These are phyloP conservation scores for Nemapogon koenigi DNA, from an alignment of 2,888 invertebrate species.

Conservation along the genomic window DNA sequence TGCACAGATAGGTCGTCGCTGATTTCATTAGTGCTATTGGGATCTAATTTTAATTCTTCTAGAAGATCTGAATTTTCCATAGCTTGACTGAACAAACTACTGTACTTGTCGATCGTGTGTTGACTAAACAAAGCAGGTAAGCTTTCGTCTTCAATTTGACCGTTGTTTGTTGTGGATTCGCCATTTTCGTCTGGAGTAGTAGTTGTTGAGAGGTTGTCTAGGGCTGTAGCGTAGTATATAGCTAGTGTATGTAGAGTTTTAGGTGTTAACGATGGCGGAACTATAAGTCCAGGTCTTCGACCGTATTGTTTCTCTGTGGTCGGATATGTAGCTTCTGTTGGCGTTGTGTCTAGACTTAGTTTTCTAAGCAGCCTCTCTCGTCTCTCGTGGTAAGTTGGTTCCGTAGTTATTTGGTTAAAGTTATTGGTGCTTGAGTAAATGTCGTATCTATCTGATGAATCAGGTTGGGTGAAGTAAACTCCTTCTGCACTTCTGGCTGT, in stretches of 20 bases:
- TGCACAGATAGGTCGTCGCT: slow-evolving; percentile 64
- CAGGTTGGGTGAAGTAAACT: slow-evolving; percentile 26
- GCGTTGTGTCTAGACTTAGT: slow-evolving; percentile 55
- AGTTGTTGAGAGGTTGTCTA: slow-evolving; percentile 63
- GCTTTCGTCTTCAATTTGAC: slow-evolving; percentile 51
- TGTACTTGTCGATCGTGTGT: slow-evolving; percentile 71
- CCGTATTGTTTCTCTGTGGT: slow-evolving; percentile 52
- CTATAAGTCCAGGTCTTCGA: slow-evolving; percentile 68
- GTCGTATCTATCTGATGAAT: slow-evolving; percentile 33
- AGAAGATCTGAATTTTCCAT: slow-evolving; percentile 37
- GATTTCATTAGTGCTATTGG: slow-evolving; percentile 49
- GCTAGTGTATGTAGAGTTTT: slow-evolving; percentile 80
- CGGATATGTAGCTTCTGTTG: slow-evolving; percentile 48
- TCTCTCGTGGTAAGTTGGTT: slow-evolving; percentile 66
- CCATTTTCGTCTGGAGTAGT: slow-evolving; percentile 32
- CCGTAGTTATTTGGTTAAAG: slow-evolving; percentile 30
- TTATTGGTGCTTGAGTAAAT: slow-evolving; percentile 29
- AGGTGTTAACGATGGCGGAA: slow-evolving; percentile 77
- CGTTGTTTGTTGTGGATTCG: slow-evolving; percentile 34
- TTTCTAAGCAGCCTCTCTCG: slow-evolving; percentile 74
- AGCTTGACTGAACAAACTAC: slow-evolving; percentile 42
- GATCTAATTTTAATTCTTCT: slow-evolving; percentile 46
- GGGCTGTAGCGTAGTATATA: slow-evolving; percentile 78
- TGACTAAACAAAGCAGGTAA: slow-evolving; percentile 70
- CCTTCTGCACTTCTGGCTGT: slow-evolving; percentile 31